phyloP scores from a whole-genome alignment of 2,113 vertebrate genomes.

The Austrofundulus limnaeus region DNA sequence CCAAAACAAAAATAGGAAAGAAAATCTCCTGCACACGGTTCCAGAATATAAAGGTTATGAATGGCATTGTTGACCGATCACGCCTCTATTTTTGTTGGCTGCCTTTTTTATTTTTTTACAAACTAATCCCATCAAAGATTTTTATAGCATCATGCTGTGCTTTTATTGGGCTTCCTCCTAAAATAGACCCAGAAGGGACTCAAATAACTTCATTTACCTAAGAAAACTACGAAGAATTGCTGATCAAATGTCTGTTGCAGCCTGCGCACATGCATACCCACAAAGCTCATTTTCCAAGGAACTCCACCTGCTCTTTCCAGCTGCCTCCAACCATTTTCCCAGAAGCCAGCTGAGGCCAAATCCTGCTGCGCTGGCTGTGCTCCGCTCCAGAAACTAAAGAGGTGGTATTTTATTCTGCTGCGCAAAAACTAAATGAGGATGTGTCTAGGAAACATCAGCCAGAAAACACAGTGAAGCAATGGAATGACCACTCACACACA shows the following conservation, averaged over 20 bases:
- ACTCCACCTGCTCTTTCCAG: constrained; percentile 63
- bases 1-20: constrained; percentile 47
- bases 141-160: constrained; percentile 28
- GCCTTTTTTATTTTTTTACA: constrained; percentile 39
- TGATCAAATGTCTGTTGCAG: constrained; percentile 43
- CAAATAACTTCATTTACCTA: constrained; percentile 39
- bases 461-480: constrained; percentile 27
- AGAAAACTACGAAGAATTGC: constrained; percentile 29
- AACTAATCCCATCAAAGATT: constrained; percentile 42
- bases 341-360: constrained; percentile 22
- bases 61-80: constrained; percentile 72
- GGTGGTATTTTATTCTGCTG: constrained; percentile 46
- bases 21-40: constrained; percentile 13
- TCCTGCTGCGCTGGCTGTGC: constrained; percentile 39
- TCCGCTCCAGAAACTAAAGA: constrained; percentile 43
- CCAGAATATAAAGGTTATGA: constrained; percentile 50
- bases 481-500: constrained; percentile 35
- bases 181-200: constrained; percentile 41
- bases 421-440: constrained; percentile 44
- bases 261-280: constrained; percentile 12
- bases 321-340: constrained; percentile 45
- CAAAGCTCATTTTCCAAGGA: constrained; percentile 34
- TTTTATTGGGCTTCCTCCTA: constrained; percentile 28
- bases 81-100: constrained; percentile 53
- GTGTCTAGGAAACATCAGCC: constrained; percentile 48